phyloP scores from a whole-genome alignment of 1,140 invertebrate genomes.

The Dendroctonus ponderosae region DNA sequence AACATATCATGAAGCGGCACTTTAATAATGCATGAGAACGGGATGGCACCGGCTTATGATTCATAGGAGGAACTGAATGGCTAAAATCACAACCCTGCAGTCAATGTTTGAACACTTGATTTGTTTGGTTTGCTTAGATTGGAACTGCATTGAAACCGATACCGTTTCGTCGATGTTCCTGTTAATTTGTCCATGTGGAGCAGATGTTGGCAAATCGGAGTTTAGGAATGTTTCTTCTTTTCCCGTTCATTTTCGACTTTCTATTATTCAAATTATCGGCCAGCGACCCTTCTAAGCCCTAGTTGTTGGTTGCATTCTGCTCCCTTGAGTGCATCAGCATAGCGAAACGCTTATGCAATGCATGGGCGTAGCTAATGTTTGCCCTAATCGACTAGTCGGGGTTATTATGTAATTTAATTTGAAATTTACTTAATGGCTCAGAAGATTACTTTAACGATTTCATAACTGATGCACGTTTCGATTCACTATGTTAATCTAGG shows the following conservation, averaged over 20 bases:
- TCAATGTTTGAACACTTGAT: constrained; percentile 35
- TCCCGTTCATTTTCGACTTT: too few species aligned
- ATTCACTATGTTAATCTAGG: too few species aligned
- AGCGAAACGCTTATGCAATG: too few species aligned
- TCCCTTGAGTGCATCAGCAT: too few species aligned
- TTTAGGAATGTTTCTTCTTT: too few species aligned
- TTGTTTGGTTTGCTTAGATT: constrained; percentile 31
- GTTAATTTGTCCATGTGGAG: constrained; percentile 16
- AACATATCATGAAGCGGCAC: not conserved
- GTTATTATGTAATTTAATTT: constrained; percentile 27
- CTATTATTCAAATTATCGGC: too few species aligned
- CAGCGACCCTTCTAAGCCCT: too few species aligned
- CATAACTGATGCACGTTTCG: not conserved
- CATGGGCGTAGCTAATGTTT: not conserved
- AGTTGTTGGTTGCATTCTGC: too few species aligned
- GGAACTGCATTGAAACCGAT: constrained; percentile 9
- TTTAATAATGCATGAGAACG: constrained; percentile 13
- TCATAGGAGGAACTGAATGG: constrained; percentile 22
- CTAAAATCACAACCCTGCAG: constrained; percentile 26
- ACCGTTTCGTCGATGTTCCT: constrained; percentile 3
- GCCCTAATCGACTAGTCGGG: constrained; percentile 16
- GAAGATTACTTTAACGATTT: constrained; percentile 20
- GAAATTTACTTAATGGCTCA: constrained; percentile 21
- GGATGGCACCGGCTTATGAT: constrained; percentile 15
- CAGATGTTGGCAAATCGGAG: too few species aligned